Evolutionary conservation across 1,140 invertebrate genomes (phyloP).

Genomic region (Drosophila azteca): DNA sequence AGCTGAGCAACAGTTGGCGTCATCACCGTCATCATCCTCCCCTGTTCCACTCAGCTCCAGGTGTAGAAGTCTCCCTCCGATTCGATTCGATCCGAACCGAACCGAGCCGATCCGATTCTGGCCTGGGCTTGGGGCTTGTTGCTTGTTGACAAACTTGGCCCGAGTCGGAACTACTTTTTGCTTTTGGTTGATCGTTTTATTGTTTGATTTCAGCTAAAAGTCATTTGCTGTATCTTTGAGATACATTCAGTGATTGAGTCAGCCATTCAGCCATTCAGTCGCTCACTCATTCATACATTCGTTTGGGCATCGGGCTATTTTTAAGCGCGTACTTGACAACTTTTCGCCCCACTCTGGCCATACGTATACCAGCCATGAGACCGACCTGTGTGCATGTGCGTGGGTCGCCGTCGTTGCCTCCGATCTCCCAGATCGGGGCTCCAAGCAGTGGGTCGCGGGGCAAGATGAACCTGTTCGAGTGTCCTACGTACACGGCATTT

Average conservation of each 20-base stretch:
- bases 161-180: slow-evolving; percentile 67
- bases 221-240: slow-evolving; percentile 59
- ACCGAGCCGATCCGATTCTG: slow-evolving; percentile 16
- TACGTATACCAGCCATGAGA: slow-evolving; percentile 1
- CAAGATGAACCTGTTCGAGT: no score
- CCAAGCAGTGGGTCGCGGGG: slow-evolving; percentile 3
- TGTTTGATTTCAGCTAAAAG: slow-evolving; percentile 61
- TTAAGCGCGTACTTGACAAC: slow-evolving; percentile 69
- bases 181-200: slow-evolving; percentile 21
- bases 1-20: slow-evolving; percentile 55
- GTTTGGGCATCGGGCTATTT: slow-evolving; percentile 53
- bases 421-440: neutral
- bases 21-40: slow-evolving; percentile 55
- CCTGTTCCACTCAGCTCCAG: neutral
- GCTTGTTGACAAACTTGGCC: slow-evolving; percentile 66
- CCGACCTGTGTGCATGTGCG: slow-evolving; percentile 49
- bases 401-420: slow-evolving; percentile 32
- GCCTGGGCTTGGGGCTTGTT: slow-evolving; percentile 37
- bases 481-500: no score
- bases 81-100: neutral
- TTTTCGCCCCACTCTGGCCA: slow-evolving; percentile 31
- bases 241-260: slow-evolving; percentile 49
- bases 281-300: slow-evolving; percentile 41
- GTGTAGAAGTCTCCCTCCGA: neutral
- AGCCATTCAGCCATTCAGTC: slow-evolving; percentile 38